These are phyloP conservation scores for Druon quercuslanigerum DNA, from an alignment of 1,140 invertebrate genomes.

Conservation along the genomic window DNA sequence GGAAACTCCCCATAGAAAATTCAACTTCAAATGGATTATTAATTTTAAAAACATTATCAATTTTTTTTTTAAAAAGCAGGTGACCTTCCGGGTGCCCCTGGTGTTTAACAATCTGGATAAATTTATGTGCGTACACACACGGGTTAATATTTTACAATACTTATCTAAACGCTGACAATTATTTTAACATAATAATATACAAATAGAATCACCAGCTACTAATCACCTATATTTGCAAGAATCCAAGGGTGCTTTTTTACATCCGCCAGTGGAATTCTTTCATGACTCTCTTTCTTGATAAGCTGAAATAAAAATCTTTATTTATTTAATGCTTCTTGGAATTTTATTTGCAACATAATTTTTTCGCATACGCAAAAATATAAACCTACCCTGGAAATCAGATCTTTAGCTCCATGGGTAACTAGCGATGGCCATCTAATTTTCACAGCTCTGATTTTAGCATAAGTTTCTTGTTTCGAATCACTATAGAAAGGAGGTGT, in stretches of 20 bases:
- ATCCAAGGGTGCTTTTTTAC: slow-evolving; percentile 91
- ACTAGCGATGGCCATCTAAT: slow-evolving; percentile 86
- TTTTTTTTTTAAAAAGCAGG: no score
- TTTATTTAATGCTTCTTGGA: slow-evolving; percentile 24
- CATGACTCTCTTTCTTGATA: slow-evolving; percentile 80
- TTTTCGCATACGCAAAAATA: not conserved
- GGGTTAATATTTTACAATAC: no score
- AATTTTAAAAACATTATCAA: no score
- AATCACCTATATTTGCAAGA: slow-evolving; percentile 67
- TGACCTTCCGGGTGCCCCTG: no score
- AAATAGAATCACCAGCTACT: slow-evolving; percentile 7
- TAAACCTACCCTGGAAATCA: slow-evolving; percentile 86
- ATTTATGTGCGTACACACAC: no score
- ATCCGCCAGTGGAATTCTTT: slow-evolving; percentile 82
- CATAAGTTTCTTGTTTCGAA: slow-evolving; percentile 87
- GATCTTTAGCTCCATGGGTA: slow-evolving; percentile 84
- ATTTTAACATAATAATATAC: not conserved
- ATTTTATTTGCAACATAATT: slow-evolving; percentile 16
- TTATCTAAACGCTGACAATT: not conserved
- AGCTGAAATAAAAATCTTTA: slow-evolving; percentile 78
- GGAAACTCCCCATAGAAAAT: no score
- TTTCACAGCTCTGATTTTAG: slow-evolving; percentile 84
- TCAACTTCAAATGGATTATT: no score
- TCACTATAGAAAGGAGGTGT: slow-evolving; percentile 94
- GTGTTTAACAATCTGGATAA: no score